phyloP scores from a whole-genome alignment of 2,113 vertebrate genomes.

The Phoenicopterus ruber region DNA sequence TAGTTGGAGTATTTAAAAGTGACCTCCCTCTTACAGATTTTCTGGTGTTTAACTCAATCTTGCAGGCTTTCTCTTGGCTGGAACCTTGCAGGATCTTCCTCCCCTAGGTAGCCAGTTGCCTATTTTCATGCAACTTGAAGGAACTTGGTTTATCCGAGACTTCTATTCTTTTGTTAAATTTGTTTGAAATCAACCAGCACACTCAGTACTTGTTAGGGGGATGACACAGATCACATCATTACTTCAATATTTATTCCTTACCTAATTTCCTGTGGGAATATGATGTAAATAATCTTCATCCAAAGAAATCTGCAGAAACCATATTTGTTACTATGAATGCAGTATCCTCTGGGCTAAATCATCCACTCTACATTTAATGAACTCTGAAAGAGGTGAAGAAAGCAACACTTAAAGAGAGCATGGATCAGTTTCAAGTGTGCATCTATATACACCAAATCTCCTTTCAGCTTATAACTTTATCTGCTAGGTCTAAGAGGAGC shows the following conservation, averaged over 20 bases:
- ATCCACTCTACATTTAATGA: neutral
- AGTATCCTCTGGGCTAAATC: neutral
- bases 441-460: neutral
- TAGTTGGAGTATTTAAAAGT: constrained; percentile 23
- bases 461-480: neutral
- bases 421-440: neutral
- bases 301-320: neutral
- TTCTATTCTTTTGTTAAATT: neutral
- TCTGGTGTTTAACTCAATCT: neutral
- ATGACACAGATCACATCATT: neutral
- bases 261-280: neutral
- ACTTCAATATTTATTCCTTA: neutral
- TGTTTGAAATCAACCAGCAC: neutral
- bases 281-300: neutral
- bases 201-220: neutral
- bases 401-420: neutral
- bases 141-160: neutral
- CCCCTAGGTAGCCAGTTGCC: neutral
- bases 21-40: constrained; percentile 23
- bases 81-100: neutral
- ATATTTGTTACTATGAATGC: neutral
- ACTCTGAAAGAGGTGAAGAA: neutral
- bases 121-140: neutral
- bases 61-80: neutral
- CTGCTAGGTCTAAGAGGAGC: neutral